A percentile compares a stretch with the other conserved stretches of the same genome.
phyloP scores from a whole-genome alignment of 2,113 vertebrate species.

The Pica pica region DNA sequence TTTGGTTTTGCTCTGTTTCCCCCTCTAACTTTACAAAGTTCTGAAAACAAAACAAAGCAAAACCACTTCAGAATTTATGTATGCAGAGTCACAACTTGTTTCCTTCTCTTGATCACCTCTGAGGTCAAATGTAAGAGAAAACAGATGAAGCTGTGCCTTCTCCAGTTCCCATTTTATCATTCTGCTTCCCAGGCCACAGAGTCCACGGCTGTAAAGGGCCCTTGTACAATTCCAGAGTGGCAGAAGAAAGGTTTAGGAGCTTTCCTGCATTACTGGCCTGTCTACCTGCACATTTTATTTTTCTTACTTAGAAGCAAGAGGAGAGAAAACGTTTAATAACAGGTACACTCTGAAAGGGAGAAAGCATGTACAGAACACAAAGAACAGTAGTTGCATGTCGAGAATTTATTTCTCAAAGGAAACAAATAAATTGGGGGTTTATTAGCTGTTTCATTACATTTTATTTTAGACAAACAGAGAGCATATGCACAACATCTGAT shows the following conservation, averaged over 20 bases:
- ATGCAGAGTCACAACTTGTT: not conserved
- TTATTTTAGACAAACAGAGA: conserved; percentile 73
- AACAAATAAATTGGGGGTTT: conserved; percentile 71
- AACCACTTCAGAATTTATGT: not conserved
- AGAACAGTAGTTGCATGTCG: conserved; percentile 48
- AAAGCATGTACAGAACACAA: conserved; percentile 48
- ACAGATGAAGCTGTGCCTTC: not conserved
- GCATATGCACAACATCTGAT: conserved; percentile 69
- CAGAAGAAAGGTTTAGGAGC: not conserved
- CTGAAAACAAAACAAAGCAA: not conserved
- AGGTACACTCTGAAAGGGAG: conserved; percentile 47
- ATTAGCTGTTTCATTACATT: conserved; percentile 80
- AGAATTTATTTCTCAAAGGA: conserved; percentile 63
- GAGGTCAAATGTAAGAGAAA: not conserved
- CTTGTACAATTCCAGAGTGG: not conserved
- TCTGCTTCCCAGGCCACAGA: not conserved
- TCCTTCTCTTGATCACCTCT: not conserved
- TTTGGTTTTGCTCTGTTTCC: not conserved
- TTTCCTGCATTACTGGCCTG: not conserved
- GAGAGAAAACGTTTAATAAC: conserved; percentile 19
- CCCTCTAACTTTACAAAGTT: not conserved
- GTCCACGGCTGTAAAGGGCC: not conserved
- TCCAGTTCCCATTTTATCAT: not conserved
- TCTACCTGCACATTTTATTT: not conserved
- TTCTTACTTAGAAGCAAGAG: conserved; percentile 37